Conservation (phyloP, 1,140 invertebrate genomes). For the Brachionus asplanchnoidis region DNA sequence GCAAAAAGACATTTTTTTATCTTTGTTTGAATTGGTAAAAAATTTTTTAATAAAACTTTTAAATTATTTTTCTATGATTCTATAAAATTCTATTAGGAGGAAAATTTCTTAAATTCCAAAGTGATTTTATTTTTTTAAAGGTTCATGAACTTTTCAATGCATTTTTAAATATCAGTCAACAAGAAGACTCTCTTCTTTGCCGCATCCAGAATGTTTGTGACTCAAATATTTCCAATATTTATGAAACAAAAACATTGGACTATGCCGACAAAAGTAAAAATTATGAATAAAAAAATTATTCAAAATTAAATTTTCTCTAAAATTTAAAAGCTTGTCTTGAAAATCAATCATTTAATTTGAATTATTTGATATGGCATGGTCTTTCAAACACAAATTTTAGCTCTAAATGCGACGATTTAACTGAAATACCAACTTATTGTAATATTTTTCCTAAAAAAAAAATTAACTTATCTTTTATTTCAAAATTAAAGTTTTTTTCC, state of each 20-base stretch:
- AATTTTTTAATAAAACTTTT: too few relatives aligned
- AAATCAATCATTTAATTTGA: slow-evolving; percentile 9
- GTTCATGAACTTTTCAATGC: too few relatives aligned
- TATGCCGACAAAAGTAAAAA: slow-evolving; percentile 17
- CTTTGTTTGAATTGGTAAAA: too few relatives aligned
- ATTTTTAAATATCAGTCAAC: background rate
- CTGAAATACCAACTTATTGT: slow-evolving; percentile 2
- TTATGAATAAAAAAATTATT: background rate
- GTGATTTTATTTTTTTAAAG: too few relatives aligned
- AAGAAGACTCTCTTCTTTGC: background rate
- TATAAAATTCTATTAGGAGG: too few relatives aligned
- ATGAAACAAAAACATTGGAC: background rate
- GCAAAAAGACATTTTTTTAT: too few relatives aligned
- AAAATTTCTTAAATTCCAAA: too few relatives aligned
- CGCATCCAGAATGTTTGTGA: background rate
- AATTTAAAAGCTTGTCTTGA: background rate
- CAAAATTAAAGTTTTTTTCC: background rate
- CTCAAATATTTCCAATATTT: background rate
- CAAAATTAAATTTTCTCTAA: background rate
- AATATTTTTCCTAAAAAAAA: background rate
- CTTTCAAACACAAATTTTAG: background rate
- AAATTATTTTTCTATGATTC: too few relatives aligned
- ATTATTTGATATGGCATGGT: background rate
- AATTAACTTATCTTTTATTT: too few relatives aligned
- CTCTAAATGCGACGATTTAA: background rate